phyloP scores from a whole-genome alignment of 2,888 invertebrate species.

The Cheilosia grossa region DNA sequence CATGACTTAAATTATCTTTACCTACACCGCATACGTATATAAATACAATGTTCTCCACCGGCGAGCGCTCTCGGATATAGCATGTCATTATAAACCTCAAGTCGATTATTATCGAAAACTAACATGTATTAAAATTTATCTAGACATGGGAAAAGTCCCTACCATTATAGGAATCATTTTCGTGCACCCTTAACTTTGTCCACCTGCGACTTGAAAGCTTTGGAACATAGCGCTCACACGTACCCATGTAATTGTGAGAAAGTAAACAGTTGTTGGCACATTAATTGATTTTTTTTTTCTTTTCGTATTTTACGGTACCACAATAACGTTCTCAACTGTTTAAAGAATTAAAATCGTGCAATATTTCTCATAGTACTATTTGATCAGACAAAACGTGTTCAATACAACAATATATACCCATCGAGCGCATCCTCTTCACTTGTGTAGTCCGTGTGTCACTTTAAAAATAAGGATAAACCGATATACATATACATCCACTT shows the following conservation, averaged over 20 bases:
- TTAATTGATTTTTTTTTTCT: conserved; percentile 55
- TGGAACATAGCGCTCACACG: not conserved
- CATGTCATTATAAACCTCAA: conserved; percentile 53
- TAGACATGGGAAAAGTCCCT: conserved; percentile 8
- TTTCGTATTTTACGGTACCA: conserved; percentile 4
- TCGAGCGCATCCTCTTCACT: conserved; percentile 45
- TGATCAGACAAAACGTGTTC: conserved; percentile 12
- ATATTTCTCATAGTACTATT: conserved; percentile 9
- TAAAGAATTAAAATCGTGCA: conserved; percentile 2
- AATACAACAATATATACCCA: conserved; percentile 9
- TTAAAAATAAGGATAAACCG: conserved; percentile 50
- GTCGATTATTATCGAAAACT: conserved; percentile 63
- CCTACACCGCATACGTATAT: not conserved
- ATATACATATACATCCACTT: conserved; percentile 11
- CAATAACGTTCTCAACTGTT: conserved; percentile 23
- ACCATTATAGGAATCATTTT: conserved; percentile 41
- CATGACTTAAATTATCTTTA: not conserved
- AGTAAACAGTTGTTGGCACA: conserved; percentile 48
- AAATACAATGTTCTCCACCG: not conserved
- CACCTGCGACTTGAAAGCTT: conserved; percentile 54
- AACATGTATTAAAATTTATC: conserved; percentile 44
- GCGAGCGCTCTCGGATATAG: not conserved
- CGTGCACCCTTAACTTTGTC: conserved; percentile 10
- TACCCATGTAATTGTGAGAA: conserved; percentile 61
- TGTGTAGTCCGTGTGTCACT: conserved; percentile 58